These are phyloP conservation scores for Crepidodera aurea DNA, from an alignment of 2,888 invertebrate genomes.

Conservation along the genomic window DNA sequence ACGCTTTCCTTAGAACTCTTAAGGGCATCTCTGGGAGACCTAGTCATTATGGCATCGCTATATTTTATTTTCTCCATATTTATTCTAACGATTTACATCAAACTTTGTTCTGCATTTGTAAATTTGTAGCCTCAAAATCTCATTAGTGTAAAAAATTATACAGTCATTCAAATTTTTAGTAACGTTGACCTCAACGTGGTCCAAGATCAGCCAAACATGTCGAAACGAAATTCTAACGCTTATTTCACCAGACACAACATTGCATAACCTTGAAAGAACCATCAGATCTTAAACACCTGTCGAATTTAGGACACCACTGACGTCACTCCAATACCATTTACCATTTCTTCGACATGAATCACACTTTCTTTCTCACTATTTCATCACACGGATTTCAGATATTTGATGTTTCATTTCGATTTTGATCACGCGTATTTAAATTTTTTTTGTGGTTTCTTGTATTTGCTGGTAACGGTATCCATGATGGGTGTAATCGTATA, in stretches of 20 bases:
- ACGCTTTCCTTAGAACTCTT: no score
- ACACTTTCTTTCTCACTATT: slow-evolving; percentile 19
- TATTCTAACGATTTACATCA: no score
- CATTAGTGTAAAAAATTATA: no score
- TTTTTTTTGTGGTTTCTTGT: slow-evolving; percentile 20
- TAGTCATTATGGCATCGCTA: no score
- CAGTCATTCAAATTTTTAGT: no score
- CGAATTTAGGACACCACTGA: slow-evolving; percentile 24
- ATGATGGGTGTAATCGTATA: slow-evolving; percentile 9
- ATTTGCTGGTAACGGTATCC: slow-evolving; percentile 1
- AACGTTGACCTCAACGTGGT: neutral
- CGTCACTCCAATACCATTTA: neutral
- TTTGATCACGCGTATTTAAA: slow-evolving; percentile 4
- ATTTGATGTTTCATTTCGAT: neutral
- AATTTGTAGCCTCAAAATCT: no score
- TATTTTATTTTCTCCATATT: no score
- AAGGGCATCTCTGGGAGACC: no score
- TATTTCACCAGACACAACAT: slow-evolving; percentile 15
- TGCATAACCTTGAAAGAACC: slow-evolving; percentile 21
- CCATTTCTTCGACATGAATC: slow-evolving; percentile 26
- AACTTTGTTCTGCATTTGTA: no score
- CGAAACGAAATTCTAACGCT: neutral
- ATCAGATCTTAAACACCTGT: slow-evolving; percentile 22
- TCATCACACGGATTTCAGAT: neutral
- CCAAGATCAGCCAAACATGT: neutral